Conservation (phyloP, 2,888 invertebrate genomes). For the Plebejus melissa region DNA sequence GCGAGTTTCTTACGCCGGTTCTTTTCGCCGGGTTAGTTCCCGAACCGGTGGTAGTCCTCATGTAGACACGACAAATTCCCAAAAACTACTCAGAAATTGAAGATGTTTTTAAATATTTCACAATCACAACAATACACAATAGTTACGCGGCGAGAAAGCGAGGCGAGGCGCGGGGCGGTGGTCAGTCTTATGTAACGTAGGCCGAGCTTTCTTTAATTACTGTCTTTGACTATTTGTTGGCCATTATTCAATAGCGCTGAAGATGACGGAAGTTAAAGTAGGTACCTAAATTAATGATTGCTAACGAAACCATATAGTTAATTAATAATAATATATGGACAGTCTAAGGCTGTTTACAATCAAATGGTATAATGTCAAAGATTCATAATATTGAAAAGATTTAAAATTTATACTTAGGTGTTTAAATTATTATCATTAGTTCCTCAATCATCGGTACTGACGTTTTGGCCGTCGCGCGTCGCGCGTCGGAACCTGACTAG, state of each 20-base stretch:
- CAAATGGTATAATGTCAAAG: no score
- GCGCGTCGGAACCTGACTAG: no score
- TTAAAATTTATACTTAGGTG: no score
- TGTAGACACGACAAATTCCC: background rate
- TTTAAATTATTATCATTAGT: no score
- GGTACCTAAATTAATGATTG: background rate
- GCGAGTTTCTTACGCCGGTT: no score
- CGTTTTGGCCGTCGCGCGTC: no score
- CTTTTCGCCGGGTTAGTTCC: no score
- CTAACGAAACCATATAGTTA: background rate
- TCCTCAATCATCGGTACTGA: no score
- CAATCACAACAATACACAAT: conserved; percentile 2
- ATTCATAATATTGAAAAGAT: no score
- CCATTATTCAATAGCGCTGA: background rate
- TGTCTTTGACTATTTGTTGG: background rate
- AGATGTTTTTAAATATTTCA: background rate
- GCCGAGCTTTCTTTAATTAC: conserved; percentile 23
- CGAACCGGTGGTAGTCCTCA: no score
- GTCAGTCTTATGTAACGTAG: conserved; percentile 1
- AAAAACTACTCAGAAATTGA: background rate
- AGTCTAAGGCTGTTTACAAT: no score
- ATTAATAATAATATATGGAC: no score
- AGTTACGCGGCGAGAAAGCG: conserved; percentile 3
- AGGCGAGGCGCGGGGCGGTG: background rate
- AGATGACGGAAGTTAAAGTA: background rate